Base-by-base conservation (phyloP, 2,797 vertebrate species). In the Selene dorsalis region DNA sequence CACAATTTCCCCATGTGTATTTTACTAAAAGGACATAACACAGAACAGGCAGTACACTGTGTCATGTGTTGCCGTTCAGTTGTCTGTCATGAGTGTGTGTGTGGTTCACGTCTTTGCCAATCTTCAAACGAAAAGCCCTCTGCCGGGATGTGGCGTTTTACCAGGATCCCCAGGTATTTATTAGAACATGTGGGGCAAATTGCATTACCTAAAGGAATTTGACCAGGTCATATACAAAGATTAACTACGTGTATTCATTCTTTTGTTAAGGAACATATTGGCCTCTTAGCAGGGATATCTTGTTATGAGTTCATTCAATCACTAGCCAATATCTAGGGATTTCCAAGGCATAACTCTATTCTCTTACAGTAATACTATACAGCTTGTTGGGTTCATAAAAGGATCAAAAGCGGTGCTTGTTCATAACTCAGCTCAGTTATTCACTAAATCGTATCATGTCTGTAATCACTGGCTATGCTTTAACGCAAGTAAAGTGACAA, bases 121-220 rank as follows among this genome's bases (percentile, higher is more conserved):
- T 87, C 79, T 86, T 91, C 77, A 89, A 87, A 92, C 78, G 78
- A 32, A 87, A 41, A 89, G 64, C 47, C 69, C 80, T 84, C 73
- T 77, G 78, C 80, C 18, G 69, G 69, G 77, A 78, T 73, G 81
- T 82, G 90, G 86, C 90, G 86, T 77, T 92, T 92, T 71, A 52
- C 88, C 88, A 90, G 87, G 74, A 82, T 82, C 61, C 76, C 68
- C 16, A 8, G 56, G 77, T 77, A 78, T 89, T 91, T 91, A 88
- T 82, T 69, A 68, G 75, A 90, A 84, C 82, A 90, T 82, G 79
- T 88, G 85, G 87, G 83, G 73, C 41, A 90, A 93, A 93, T 88
- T 91, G 89, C 86, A 87, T 93, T 90, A 91, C 87, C 87, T 91
- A 69, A 65, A 92, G 91, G 91, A 93, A 93, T 93, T 77, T 93